phyloP scores from a whole-genome alignment of 2,113 vertebrate species.

The Pygathrix nemaeus region DNA sequence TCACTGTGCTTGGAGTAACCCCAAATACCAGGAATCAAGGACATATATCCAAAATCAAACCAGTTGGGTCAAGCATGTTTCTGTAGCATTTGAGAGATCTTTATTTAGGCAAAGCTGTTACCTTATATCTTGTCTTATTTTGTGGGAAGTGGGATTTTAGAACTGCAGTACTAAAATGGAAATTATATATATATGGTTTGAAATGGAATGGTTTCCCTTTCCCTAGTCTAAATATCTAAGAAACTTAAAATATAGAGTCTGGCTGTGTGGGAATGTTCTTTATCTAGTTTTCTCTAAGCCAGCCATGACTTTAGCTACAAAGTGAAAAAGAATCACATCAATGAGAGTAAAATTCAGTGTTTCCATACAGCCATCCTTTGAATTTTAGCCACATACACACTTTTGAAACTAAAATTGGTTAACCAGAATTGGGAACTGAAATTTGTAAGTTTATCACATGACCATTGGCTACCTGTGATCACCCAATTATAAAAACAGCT shows the following conservation, averaged over 20 bases:
- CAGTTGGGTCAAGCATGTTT: slow-evolving; percentile 77
- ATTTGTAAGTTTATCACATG: slow-evolving; percentile 71
- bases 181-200: slow-evolving; percentile 53
- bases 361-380: not conserved
- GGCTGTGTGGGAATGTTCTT: slow-evolving; percentile 47
- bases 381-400: not conserved
- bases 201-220: slow-evolving; percentile 67
- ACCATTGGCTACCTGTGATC: slow-evolving; percentile 61
- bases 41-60: slow-evolving; percentile 56
- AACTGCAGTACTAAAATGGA: slow-evolving; percentile 50
- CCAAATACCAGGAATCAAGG: slow-evolving; percentile 66
- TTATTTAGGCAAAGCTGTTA: slow-evolving; percentile 65
- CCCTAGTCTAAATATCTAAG: slow-evolving; percentile 33
- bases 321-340: slow-evolving; percentile 10
- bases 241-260: slow-evolving; percentile 51
- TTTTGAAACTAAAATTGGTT: slow-evolving; percentile 54
- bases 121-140: slow-evolving; percentile 62
- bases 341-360: slow-evolving; percentile 42
- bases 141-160: slow-evolving; percentile 50
- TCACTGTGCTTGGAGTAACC: slow-evolving; percentile 80
- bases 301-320: slow-evolving; percentile 67
- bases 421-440: slow-evolving; percentile 68
- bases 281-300: slow-evolving; percentile 53
- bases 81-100: slow-evolving; percentile 56
- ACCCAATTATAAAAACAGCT: slow-evolving; percentile 45